Conservation (phyloP, 2,113 vertebrate genomes). For the Megaceryle maxima region DNA sequence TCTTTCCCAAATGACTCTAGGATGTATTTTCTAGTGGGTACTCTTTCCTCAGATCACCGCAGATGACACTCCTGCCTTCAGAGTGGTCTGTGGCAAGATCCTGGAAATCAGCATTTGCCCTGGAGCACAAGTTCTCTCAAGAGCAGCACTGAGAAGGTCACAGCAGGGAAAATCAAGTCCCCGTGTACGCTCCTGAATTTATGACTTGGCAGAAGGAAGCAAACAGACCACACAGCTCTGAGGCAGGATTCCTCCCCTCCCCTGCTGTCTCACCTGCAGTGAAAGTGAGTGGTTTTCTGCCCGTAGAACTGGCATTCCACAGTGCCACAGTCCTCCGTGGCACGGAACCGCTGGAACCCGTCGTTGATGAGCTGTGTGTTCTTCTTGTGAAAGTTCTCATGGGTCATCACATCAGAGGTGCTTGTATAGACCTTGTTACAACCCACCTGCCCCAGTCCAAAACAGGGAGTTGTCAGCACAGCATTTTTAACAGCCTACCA, state of each 20-base stretch:
- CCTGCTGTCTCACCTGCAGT: constrained; percentile 88
- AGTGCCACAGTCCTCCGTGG: constrained; percentile 95
- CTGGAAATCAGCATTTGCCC: background rate
- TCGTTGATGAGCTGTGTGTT: constrained; percentile 99
- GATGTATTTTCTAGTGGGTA: background rate
- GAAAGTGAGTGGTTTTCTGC: constrained; percentile 99
- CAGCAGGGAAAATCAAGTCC: background rate
- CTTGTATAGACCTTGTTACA: constrained; percentile 99
- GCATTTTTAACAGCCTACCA: background rate
- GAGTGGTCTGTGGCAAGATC: background rate
- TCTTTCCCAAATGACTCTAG: background rate
- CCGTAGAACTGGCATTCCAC: constrained; percentile 96
- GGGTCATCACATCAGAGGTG: constrained; percentile 98
- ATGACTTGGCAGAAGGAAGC: background rate
- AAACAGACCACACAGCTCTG: background rate
- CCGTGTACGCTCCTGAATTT: background rate
- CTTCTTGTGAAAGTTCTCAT: constrained; percentile 99
- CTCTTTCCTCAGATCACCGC: background rate
- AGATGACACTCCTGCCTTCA: background rate
- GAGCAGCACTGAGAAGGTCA: background rate
- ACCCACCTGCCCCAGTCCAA: constrained; percentile 83
- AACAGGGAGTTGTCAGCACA: constrained; percentile 22
- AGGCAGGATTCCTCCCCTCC: background rate
- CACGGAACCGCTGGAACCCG: constrained; percentile 97
- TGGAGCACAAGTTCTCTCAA: background rate